phyloP scores from a whole-genome alignment of 1,140 invertebrate genomes.

The Mya arenaria region DNA sequence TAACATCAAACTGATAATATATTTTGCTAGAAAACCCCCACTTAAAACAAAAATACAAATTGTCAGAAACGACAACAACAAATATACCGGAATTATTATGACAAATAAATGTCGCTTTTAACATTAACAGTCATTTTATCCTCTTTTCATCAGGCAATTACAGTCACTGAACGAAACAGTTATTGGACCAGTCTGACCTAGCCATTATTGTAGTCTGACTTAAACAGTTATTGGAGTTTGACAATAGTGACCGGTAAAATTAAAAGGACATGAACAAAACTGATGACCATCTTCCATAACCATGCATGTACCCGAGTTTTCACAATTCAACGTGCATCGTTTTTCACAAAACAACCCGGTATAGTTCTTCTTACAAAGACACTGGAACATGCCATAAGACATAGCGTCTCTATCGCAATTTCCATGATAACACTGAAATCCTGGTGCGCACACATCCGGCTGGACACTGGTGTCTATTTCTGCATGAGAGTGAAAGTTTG shows the following conservation, averaged over 20 bases:
- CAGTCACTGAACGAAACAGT: too few relatives aligned
- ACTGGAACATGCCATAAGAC: constrained; percentile 30
- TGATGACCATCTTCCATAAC: constrained; percentile 48
- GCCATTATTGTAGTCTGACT: too few relatives aligned
- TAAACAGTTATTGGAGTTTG: too few relatives aligned
- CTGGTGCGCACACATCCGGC: constrained; percentile 41
- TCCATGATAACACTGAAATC: constrained; percentile 53
- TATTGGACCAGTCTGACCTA: too few relatives aligned
- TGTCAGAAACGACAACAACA: too few relatives aligned
- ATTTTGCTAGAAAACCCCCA: too few relatives aligned
- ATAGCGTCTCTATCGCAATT: constrained; percentile 36
- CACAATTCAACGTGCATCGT: constrained; percentile 36
- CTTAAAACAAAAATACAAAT: too few relatives aligned
- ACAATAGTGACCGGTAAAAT: constrained; percentile 33
- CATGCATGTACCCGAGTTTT: constrained; percentile 38
- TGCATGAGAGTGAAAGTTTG: constrained; percentile 39
- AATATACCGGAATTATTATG: too few relatives aligned
- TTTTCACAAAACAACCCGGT: constrained; percentile 50
- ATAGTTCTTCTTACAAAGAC: constrained; percentile 41
- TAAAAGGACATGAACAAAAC: constrained; percentile 42
- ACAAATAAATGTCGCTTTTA: too few relatives aligned
- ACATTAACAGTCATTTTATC: too few relatives aligned
- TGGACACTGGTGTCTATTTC: constrained; percentile 39
- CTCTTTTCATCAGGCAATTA: too few relatives aligned
- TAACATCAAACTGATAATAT: too few relatives aligned